phyloP scores from a whole-genome alignment of 1,140 invertebrate genomes.

The Drosophila mojavensis region DNA sequence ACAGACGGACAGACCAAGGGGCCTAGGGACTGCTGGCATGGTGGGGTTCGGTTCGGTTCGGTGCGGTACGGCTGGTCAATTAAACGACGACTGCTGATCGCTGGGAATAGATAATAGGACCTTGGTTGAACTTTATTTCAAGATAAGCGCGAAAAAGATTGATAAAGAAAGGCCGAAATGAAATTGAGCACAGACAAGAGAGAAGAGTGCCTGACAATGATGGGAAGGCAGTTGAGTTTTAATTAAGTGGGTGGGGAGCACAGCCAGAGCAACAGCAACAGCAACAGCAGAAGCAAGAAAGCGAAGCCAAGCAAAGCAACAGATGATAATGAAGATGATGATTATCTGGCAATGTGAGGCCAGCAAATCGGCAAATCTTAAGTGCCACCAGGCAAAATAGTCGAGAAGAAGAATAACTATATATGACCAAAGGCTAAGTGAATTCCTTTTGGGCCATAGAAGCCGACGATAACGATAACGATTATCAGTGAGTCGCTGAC shows the following conservation, averaged over 20 bases:
- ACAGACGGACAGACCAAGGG: background rate
- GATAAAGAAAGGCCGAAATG: conserved; percentile 67
- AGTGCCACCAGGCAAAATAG: conserved; percentile 24
- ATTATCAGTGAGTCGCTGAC: conserved; percentile 54
- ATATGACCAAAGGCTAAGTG: conserved; percentile 4
- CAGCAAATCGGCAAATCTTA: conserved; percentile 57
- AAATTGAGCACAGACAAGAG: conserved; percentile 35
- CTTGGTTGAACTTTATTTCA: conserved; percentile 74
- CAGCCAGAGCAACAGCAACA: background rate
- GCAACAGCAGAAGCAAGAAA: conserved; percentile 2
- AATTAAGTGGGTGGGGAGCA: conserved; percentile 70
- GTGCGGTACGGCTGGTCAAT: conserved; percentile 61
- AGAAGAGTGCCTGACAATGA: background rate
- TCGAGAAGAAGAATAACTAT: conserved; percentile 27
- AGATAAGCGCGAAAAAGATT: conserved; percentile 63
- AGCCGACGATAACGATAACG: conserved; percentile 48
- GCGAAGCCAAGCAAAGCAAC: background rate
- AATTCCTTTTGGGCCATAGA: conserved; percentile 17
- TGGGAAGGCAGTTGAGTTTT: conserved; percentile 25
- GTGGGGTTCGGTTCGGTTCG: conserved; percentile 2
- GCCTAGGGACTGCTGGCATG: background rate
- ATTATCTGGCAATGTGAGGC: conserved; percentile 48
- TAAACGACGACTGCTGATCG: conserved; percentile 73
- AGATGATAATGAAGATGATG: conserved; percentile 41
- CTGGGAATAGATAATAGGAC: conserved; percentile 78